Conservation (phyloP, 2,113 vertebrate genomes). For the Rhizomys pruinosus region DNA sequence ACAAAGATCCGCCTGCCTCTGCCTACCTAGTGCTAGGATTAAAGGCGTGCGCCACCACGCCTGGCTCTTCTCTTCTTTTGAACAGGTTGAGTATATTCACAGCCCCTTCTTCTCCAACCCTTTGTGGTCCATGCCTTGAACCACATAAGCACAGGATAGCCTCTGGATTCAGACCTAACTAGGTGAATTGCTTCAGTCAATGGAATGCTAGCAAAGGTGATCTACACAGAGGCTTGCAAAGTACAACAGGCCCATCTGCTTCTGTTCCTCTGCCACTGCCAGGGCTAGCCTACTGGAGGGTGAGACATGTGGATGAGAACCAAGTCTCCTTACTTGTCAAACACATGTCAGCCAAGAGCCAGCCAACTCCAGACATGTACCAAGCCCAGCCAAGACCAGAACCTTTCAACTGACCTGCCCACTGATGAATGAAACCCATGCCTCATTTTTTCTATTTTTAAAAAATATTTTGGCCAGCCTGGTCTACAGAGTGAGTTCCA, state of each 20-base stretch:
- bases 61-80: too few relatives aligned
- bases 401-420: neutral
- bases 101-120: neutral
- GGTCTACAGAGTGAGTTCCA: too few relatives aligned
- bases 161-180: neutral
- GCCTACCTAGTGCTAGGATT: too few relatives aligned
- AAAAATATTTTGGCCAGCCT: too few relatives aligned
- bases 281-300: neutral
- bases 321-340: neutral
- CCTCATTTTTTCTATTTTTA: too few relatives aligned
- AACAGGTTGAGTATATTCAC: neutral
- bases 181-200: neutral
- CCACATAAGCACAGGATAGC: fast-evolving
- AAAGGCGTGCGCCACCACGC: too few relatives aligned
- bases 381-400: neutral
- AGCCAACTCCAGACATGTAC: neutral
- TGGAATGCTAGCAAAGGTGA: neutral
- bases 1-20: too few relatives aligned
- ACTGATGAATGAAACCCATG: neutral
- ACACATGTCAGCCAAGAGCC: neutral
- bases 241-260: neutral
- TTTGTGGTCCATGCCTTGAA: neutral
- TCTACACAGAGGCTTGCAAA: neutral
- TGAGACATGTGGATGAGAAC: neutral
- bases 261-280: neutral